Evolutionary conservation across 2,113 vertebrate species (phyloP).

Genomic region (Diphyllodes magnificus): DNA sequence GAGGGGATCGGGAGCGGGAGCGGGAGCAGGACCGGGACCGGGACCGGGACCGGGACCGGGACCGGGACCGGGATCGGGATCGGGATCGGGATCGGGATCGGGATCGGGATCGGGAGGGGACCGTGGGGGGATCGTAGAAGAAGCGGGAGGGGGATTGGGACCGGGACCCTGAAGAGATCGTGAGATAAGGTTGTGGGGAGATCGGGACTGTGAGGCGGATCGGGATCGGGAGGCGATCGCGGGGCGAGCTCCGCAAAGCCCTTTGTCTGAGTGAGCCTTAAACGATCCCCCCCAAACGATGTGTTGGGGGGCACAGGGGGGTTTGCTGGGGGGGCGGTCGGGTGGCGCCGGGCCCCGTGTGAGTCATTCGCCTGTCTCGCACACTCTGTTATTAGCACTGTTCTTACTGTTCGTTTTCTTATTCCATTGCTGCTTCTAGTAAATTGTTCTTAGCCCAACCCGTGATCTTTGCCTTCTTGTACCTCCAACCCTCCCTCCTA

Average conservation of each 20-base stretch:
- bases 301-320: no score
- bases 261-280: no score
- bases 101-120: no score
- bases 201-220: not conserved
- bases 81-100: not conserved
- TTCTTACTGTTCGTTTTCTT: not conserved
- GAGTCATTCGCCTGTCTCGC: not conserved
- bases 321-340: no score
- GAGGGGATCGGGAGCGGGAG: not conserved
- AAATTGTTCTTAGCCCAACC: not conserved
- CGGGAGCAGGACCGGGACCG: no score
- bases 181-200: not conserved
- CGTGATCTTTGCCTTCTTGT: not conserved
- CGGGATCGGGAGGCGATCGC: not conserved
- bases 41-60: no score
- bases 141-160: not conserved
- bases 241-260: not conserved
- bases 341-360: not conserved
- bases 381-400: not conserved
- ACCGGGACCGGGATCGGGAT: not conserved
- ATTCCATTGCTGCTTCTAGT: not conserved
- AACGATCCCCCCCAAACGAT: no score
- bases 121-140: not conserved
- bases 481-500: fast-evolving
- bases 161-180: not conserved